Base-by-base conservation (phyloP, 2,888 invertebrate genomes). In the Epistrophe eligans region DNA sequence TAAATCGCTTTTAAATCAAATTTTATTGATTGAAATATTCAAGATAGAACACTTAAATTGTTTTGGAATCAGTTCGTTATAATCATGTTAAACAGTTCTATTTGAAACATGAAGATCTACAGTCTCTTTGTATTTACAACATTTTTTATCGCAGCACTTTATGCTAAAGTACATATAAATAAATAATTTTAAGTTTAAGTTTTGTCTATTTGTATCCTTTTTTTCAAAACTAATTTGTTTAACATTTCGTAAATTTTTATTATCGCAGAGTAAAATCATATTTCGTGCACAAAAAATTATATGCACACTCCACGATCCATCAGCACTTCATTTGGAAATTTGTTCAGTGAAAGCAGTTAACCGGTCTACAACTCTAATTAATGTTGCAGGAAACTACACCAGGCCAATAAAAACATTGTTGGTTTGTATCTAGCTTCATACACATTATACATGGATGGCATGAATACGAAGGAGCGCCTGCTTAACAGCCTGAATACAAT, bases 351-450 rank as follows among this genome's bases (percentile, higher is more conserved):
- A 67, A 15, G 35, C 67, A 4, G 2, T 67, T 13, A 67, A 67
- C 35, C 48, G 67, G 2, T 15, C 50, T 4, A 50, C 67, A 50
- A 67, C 50, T 50, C 8, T 67, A n/a, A 38, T 67, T 15, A 50
- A 17, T 50, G 9, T 50, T 67, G 9, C 15, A 13, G 35, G n/a
- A 15, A 50, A 17, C 13, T 35, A 7, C 15, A 50, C 35, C 0
- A 17, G 24, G 1, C 15, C 35, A 13, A 0, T 67, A 0, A 15
- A 48, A 0, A 5, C 32, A 50, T 50, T 35, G 13, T 2, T 45
- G 64, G 64, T 66, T 13, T n/a, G 48, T 66, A 13, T 38, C 4
- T 3, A 17, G 10, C 45, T n/a, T n/a, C n/a, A n/a, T n/a, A n/a
- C n/a, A n/a, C 45, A n/a, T n/a, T n/a, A n/a, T n/a, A n/a, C n/a